These are phyloP conservation scores for Eulacestoma nigropectus DNA, from an alignment of 2,113 vertebrate genomes.

Conservation along the genomic window DNA sequence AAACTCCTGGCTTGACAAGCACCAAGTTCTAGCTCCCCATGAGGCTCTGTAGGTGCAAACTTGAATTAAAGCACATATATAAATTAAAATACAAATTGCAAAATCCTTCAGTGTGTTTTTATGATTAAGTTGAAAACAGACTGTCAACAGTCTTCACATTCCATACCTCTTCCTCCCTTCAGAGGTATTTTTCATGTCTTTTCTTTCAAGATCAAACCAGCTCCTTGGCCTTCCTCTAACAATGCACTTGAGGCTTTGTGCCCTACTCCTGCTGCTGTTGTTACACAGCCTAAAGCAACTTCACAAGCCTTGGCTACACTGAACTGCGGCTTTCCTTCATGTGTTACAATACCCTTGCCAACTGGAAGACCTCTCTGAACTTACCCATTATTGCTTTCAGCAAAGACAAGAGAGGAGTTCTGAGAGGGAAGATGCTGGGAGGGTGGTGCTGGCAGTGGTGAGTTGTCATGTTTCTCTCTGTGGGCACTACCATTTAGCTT, in stretches of 20 bases:
- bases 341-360: too few relatives aligned
- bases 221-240: background rate
- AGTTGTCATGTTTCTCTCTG: background rate
- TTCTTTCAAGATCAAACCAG: background rate
- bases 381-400: background rate
- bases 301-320: rapidly evolving
- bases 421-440: background rate
- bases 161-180: background rate
- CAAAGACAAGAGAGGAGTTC: background rate
- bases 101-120: background rate
- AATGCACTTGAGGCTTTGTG: background rate
- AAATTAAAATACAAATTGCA: background rate
- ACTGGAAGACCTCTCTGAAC: background rate
- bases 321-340: background rate
- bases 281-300: background rate
- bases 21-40: background rate
- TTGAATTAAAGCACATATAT: background rate
- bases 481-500: background rate
- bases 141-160: background rate
- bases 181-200: background rate
- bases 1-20: background rate
- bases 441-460: background rate
- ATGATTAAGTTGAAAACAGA: background rate
- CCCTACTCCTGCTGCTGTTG: background rate
- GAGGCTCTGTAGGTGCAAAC: background rate